phyloP scores from a whole-genome alignment of 2,888 invertebrate genomes.

The Diaphora mendica region DNA sequence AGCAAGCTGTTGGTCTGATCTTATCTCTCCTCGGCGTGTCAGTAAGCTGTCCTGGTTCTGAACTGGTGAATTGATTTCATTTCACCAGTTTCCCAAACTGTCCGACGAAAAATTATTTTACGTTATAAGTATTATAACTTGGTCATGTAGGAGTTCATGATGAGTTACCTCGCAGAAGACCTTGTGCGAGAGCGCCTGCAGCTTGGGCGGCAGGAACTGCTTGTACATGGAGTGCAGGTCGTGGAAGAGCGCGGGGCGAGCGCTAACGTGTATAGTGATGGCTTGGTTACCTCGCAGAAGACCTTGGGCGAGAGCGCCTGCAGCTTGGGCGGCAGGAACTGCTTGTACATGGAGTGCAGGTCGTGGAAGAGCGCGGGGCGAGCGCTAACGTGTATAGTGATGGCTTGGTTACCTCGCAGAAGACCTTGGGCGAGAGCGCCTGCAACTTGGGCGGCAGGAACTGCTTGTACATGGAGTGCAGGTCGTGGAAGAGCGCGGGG shows the following conservation, averaged over 20 bases:
- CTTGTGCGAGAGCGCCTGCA: slow-evolving; percentile 93
- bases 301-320: slow-evolving; percentile 92
- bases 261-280: too few relatives aligned
- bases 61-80: too few relatives aligned
- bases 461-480: slow-evolving; percentile 95
- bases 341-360: slow-evolving; percentile 95
- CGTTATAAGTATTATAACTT: too few relatives aligned
- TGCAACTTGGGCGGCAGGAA: slow-evolving; percentile 95
- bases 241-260: slow-evolving; percentile 94
- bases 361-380: slow-evolving; percentile 95
- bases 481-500: slow-evolving; percentile 94
- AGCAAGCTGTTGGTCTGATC: too few relatives aligned
- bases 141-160: too few relatives aligned
- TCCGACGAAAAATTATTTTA: too few relatives aligned
- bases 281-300: slow-evolving; percentile 97
- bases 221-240: slow-evolving; percentile 97
- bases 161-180: slow-evolving; percentile 97
- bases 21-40: too few relatives aligned
- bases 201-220: slow-evolving; percentile 92
- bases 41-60: too few relatives aligned
- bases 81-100: too few relatives aligned
- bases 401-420: slow-evolving; percentile 96
- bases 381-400: too few relatives aligned
- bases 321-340: slow-evolving; percentile 94
- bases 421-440: slow-evolving; percentile 93